phyloP scores from a whole-genome alignment of 2,113 vertebrate genomes.

The Otocyon megalotis region DNA sequence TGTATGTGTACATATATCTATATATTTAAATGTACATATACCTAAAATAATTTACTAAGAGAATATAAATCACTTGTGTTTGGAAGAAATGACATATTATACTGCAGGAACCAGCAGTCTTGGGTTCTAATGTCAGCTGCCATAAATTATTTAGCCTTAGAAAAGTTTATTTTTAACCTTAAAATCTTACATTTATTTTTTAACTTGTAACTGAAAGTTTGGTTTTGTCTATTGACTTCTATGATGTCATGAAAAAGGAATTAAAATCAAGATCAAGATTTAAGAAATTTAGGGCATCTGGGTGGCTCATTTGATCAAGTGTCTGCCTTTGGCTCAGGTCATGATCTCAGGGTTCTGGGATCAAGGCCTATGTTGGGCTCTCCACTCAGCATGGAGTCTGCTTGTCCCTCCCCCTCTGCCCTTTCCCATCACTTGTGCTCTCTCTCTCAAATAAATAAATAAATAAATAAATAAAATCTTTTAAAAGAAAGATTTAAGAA shows the following conservation, averaged over 20 bases:
- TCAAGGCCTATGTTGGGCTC: background rate
- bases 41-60: background rate
- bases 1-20: background rate
- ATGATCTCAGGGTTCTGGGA: background rate
- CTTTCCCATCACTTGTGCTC: background rate
- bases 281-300: background rate
- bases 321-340: background rate
- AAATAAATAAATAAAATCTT: background rate
- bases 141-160: constrained; percentile 21
- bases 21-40: background rate
- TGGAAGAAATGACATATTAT: background rate
- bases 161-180: background rate
- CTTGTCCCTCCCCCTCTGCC: background rate
- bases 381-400: background rate
- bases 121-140: background rate
- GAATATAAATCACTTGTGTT: background rate
- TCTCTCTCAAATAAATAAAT: background rate
- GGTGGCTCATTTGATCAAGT: background rate
- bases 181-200: background rate
- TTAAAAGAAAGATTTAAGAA: background rate
- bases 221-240: background rate
- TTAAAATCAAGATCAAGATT: constrained; percentile 46
- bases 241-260: background rate
- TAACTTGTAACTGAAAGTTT: background rate
- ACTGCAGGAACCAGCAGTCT: background rate